A percentile compares a stretch with the other conserved stretches of the same genome.
These are phyloP conservation scores for Caenorhabditis imperialis DNA, from an alignment of 2,888 invertebrate species.

Conservation along the genomic window DNA sequence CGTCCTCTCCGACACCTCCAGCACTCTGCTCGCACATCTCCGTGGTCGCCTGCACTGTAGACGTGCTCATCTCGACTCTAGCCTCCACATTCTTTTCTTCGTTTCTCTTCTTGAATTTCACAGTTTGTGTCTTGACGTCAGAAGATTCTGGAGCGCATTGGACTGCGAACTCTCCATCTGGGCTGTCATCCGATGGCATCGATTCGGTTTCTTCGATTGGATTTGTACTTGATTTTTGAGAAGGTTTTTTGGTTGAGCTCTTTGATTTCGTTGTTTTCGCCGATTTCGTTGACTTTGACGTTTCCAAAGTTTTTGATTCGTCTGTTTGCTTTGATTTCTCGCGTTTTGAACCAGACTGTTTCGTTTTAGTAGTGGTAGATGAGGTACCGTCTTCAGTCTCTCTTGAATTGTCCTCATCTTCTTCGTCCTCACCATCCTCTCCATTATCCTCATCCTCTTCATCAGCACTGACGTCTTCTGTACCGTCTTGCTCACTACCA, in stretches of 20 bases:
- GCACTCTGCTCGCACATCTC: constrained; percentile 45
- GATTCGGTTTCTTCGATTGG: too few relatives aligned
- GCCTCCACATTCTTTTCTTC: constrained; percentile 33
- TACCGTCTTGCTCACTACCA: constrained; percentile 19
- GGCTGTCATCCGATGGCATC: constrained; percentile 8
- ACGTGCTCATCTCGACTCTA: constrained; percentile 32
- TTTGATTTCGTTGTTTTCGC: too few relatives aligned
- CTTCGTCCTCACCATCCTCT: background rate
- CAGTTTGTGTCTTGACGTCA: constrained; percentile 32
- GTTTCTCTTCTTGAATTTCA: constrained; percentile 45
- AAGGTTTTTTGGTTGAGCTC: too few relatives aligned
- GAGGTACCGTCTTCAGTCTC: background rate
- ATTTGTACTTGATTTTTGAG: too few relatives aligned
- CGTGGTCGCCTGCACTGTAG: constrained; percentile 50
- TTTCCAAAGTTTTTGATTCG: background rate
- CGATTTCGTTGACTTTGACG: too few relatives aligned
- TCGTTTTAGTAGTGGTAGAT: background rate
- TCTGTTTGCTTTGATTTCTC: too few relatives aligned
- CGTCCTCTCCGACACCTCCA: constrained; percentile 48
- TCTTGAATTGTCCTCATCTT: background rate
- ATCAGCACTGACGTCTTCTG: too few relatives aligned
- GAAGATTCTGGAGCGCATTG: constrained; percentile 33
- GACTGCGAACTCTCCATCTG: constrained; percentile 20
- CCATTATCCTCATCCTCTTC: constrained; percentile 2
- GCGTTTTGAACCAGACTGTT: too few relatives aligned